Evolutionary conservation across 2,888 invertebrate genomes (phyloP), one percentile per base, ranked within the genome.

Genomic region (Steinernema carpocapsae): DNA sequence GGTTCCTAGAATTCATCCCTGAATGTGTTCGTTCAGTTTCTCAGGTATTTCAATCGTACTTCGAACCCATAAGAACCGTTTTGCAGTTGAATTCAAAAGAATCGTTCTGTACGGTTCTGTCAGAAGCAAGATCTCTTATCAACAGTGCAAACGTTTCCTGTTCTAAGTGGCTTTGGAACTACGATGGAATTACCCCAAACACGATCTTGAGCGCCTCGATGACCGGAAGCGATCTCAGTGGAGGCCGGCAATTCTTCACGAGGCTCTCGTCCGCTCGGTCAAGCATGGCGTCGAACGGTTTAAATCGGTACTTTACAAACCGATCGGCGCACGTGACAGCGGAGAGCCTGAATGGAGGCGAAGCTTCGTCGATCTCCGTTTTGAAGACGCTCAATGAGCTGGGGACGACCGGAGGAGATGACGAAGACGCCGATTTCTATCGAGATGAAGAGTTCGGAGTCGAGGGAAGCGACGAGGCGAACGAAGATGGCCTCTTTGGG

Each of bases 181-280:
- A 78, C 75, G 79, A 78, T 52, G 78, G 78, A n/a, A 24, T 46
- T 24, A 56, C 70, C 26, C 78, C 78, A 19, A 80, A 78, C 51
- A 42, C 32, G 17, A 22, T 80, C n/a, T 42, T 79, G 4, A 77
- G 56, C 4, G 26, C 24, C 26, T 56, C 56, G n/a, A 17, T 26
- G 12, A n/a, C 51, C 7, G 51, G 51, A 19, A 51, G 19, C 19
- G 51, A 51, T 19, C 51, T 51, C 51, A 51, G 51, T 26, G 51
- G 46, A 29, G 46, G 0, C 1, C 77, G 78, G 17, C 77, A 84
- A 79, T 77, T 80, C 0, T 84, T 85, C 72, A 80, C 82, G n/a
- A 78, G 85, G 37, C 78, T 82, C 51, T 82, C 83, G 4, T 86
- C 86, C 4, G 80, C 82, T 22, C 77, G 85, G n/a, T 85, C 84